Evolutionary conservation across 2,888 invertebrate genomes (phyloP).

Genomic region (Hypercompe scribonia): DNA sequence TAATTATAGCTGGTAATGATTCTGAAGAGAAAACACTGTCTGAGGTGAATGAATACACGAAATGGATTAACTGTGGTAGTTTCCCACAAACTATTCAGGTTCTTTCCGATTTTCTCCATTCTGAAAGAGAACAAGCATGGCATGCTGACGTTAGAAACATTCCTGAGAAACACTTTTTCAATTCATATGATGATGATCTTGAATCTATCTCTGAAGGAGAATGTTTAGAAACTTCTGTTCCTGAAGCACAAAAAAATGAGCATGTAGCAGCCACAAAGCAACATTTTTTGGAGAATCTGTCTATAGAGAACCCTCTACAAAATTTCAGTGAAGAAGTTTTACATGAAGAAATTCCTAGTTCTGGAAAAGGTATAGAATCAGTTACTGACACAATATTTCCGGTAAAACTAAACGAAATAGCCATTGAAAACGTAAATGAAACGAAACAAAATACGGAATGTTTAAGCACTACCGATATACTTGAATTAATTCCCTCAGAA

Average conservation of each 20-base stretch:
- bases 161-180: slow-evolving; percentile 6
- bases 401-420: slow-evolving; percentile 9
- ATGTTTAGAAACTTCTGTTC: slow-evolving; percentile 17
- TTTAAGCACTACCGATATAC: not conserved
- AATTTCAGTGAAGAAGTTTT: not conserved
- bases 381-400: slow-evolving; percentile 7
- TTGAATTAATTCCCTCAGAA: slow-evolving; percentile 6
- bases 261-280: slow-evolving; percentile 10
- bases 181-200: slow-evolving; percentile 14
- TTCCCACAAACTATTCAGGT: slow-evolving; percentile 29
- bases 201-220: slow-evolving; percentile 19
- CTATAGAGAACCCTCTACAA: slow-evolving; percentile 10
- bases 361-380: slow-evolving; percentile 5
- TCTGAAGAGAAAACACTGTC: slow-evolving; percentile 16
- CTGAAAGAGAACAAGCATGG: slow-evolving; percentile 31
- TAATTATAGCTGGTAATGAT: slow-evolving; percentile 9
- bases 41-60: slow-evolving; percentile 25
- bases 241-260: slow-evolving; percentile 10
- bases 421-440: not conserved
- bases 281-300: slow-evolving; percentile 15
- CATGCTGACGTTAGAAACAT: slow-evolving; percentile 17
- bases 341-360: slow-evolving; percentile 16
- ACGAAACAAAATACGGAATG: not conserved
- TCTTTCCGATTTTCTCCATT: slow-evolving; percentile 39
- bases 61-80: slow-evolving; percentile 30